These are phyloP conservation scores for Cenopis cana DNA, from an alignment of 2,888 invertebrate species.

Conservation along the genomic window DNA sequence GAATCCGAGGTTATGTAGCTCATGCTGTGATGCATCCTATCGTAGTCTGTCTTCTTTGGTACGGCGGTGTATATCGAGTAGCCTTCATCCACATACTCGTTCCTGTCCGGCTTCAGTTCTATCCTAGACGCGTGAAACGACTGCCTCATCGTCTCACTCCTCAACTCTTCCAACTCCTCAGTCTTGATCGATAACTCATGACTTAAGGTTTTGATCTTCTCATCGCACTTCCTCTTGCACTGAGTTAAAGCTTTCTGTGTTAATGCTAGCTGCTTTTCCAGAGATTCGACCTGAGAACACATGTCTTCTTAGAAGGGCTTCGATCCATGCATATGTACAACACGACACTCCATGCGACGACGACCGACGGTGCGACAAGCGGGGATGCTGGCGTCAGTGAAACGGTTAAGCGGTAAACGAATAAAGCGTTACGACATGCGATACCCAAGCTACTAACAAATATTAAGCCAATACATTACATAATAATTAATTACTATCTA, in stretches of 20 bases:
- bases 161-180: conserved; percentile 79
- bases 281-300: conserved; percentile 84
- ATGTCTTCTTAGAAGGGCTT: conserved; percentile 74
- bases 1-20: conserved; percentile 75
- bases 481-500: not conserved
- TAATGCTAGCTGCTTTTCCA: conserved; percentile 84
- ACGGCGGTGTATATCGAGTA: conserved; percentile 79
- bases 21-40: conserved; percentile 81
- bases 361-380: conserved; percentile 54
- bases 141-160: conserved; percentile 77
- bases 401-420: conserved; percentile 58
- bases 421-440: conserved; percentile 58
- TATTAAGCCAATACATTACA: conserved; percentile 11
- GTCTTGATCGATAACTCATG: conserved; percentile 85
- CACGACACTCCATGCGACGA: conserved; percentile 67
- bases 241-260: conserved; percentile 83
- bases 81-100: conserved; percentile 79
- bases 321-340: conserved; percentile 68
- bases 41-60: conserved; percentile 79
- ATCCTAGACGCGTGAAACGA: conserved; percentile 76
- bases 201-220: conserved; percentile 83
- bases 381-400: conserved; percentile 57
- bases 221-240: conserved; percentile 82
- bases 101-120: conserved; percentile 77
- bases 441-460: conserved; percentile 56